Percentiles rank a stretch among this genome's conserved stretches.
Evolutionary conservation across 2,113 vertebrate genomes (phyloP).

Genomic region (Scomber japonicus): DNA sequence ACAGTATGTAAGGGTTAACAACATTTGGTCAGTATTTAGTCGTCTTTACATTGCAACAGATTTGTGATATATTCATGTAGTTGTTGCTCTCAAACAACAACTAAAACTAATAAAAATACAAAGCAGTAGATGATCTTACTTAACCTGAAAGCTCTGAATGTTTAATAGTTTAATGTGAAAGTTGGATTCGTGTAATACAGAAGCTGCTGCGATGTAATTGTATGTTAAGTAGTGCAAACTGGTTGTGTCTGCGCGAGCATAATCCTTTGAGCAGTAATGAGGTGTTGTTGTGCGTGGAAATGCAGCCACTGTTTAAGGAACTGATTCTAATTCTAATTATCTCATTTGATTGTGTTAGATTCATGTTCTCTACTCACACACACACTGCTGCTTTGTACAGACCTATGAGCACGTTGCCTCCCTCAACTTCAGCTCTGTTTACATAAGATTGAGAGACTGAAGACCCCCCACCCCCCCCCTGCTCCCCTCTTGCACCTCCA

Average conservation of each 20-base stretch:
- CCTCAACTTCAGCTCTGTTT: constrained; percentile 46
- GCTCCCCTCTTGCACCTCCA: neutral
- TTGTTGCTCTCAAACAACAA: no score
- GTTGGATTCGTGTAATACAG: no score
- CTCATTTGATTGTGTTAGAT: neutral
- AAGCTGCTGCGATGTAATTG: neutral
- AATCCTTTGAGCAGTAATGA: neutral
- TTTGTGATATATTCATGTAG: no score
- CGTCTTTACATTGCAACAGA: no score
- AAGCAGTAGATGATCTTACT: no score
- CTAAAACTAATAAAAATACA: no score
- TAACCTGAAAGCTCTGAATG: neutral
- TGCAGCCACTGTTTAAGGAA: neutral
- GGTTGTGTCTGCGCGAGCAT: neutral
- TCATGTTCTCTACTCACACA: neutral
- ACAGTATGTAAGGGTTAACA: no score
- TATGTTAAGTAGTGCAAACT: neutral
- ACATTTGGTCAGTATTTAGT: no score
- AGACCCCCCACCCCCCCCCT: neutral
- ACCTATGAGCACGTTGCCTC: neutral
- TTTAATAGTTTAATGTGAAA: no score
- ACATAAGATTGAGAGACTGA: constrained; percentile 19
- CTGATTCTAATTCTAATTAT: neutral
- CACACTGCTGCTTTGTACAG: neutral
- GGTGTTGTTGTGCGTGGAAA: neutral